Evolutionary conservation across 2,797 vertebrate species (phyloP), one percentile per base, ranked within the genome.

Genomic region (Sylvia borin): DNA sequence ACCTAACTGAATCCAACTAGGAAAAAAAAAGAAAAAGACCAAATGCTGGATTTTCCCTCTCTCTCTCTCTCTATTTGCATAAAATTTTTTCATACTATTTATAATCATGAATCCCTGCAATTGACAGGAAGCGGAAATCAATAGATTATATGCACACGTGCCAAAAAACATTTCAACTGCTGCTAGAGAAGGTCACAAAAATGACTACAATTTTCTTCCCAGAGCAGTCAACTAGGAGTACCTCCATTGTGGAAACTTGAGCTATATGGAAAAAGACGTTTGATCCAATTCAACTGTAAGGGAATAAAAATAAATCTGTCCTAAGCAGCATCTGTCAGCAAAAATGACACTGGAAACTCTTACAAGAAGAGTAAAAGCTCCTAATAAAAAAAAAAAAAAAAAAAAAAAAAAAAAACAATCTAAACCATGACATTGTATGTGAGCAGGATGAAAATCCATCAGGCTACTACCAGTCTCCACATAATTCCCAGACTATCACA

Each of bases 241-340:
- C 76, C 19, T 88, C 57, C 65, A 65, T 47, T 51, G 65, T 3
- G 5, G 82, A 91, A 88, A 84, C 43, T 90, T 53, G 55, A 94
- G 62, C 57, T 86, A 67, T n/a, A 8, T 72, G 74, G 82, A 91
- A 90, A 90, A 85, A 68, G 54, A 61, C 0, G 7, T 86, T 88
- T 86, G 76, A 95, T 91, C 68, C 80, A 90, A 94, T 61, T 76
- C 64, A 81, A n/a, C 47, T 81, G 62, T 72, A 90, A 93, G 40
- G 55, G 83, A 88, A 86, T 75, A 93, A 97, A 94, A 95, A 90
- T 72, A 88, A 62, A 68, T 75, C 85, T 85, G 66, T 90, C 73
- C 92, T 76, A 90, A 88, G 79, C 40, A 94, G 73, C 76, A 81
- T 78, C 71, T 72, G 62, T 92, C 94, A 94, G 80, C 84, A 95